These are phyloP conservation scores for Sinohyriopsis cumingii DNA, from an alignment of 2,888 invertebrate species.

Conservation along the genomic window DNA sequence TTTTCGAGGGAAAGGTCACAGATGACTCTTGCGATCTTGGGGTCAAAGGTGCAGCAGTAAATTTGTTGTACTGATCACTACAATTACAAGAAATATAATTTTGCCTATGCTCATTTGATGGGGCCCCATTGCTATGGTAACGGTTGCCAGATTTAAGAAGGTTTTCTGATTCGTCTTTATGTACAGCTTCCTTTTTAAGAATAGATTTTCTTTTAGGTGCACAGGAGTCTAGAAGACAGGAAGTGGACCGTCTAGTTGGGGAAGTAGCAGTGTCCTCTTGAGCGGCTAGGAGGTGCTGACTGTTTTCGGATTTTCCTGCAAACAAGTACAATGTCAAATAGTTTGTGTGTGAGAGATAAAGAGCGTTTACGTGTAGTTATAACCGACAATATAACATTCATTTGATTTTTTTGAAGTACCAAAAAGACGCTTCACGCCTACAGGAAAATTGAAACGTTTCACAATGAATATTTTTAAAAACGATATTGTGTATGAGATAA, in stretches of 20 bases:
- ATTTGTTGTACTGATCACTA: slow-evolving; percentile 24
- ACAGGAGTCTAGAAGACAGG: slow-evolving; percentile 47
- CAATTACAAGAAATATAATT: slow-evolving; percentile 16
- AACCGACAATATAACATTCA: no score
- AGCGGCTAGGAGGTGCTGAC: slow-evolving; percentile 21
- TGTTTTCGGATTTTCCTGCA: slow-evolving; percentile 14
- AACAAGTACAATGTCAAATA: background rate
- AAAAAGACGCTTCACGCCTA: background rate
- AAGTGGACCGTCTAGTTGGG: slow-evolving; percentile 39
- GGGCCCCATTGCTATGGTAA: slow-evolving; percentile 16
- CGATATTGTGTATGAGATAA: no score
- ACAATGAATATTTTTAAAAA: no score
- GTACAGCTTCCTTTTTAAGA: slow-evolving; percentile 80
- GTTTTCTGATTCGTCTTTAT: slow-evolving; percentile 80
- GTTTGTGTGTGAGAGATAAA: no score
- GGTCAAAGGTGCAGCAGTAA: slow-evolving; percentile 10
- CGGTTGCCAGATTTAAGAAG: slow-evolving; percentile 25
- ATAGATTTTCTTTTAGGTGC: slow-evolving; percentile 80
- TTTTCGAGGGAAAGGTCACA: slow-evolving; percentile 1
- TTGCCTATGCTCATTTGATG: slow-evolving; percentile 10
- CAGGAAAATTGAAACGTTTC: no score
- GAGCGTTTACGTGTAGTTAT: no score
- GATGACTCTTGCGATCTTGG: slow-evolving; percentile 1
- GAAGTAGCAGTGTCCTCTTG: slow-evolving; percentile 19
- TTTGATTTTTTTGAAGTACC: background rate